These are phyloP conservation scores for Hydrozoanthus gracilis DNA, from an alignment of 92 coral and sea anemone species.

Conservation along the genomic window DNA sequence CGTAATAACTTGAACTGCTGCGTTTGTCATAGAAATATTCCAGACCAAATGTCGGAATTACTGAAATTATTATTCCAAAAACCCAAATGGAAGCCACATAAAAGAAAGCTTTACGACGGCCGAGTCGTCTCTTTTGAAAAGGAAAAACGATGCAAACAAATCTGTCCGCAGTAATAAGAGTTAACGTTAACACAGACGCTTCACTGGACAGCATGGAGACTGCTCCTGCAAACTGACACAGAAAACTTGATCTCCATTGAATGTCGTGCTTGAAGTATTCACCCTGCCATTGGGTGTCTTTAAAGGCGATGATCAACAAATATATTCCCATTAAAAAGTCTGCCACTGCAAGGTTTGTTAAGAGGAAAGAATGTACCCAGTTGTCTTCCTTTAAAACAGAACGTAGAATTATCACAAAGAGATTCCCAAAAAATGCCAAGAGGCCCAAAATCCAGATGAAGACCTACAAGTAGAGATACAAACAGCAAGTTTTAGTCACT, in stretches of 20 bases:
- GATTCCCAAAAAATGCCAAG: constrained; percentile 79
- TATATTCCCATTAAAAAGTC: constrained; percentile 89
- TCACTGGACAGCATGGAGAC: constrained; percentile 87
- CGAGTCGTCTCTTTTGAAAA: constrained; percentile 56
- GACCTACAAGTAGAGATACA: constrained; percentile 19
- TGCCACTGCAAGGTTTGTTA: constrained; percentile 84
- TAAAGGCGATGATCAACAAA: constrained; percentile 74
- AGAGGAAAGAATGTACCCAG: constrained; percentile 76
- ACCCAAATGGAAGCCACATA: constrained; percentile 54
- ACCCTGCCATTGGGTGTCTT: constrained; percentile 76
- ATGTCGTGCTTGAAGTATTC: constrained; percentile 87
- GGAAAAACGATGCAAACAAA: constrained; percentile 82
- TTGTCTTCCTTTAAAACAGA: constrained; percentile 70
- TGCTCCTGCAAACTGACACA: constrained; percentile 77
- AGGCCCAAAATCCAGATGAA: constrained; percentile 90
- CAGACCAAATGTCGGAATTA: constrained; percentile 60
- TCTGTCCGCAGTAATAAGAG: constrained; percentile 86
- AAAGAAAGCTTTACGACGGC: constrained; percentile 16
- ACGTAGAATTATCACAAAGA: constrained; percentile 76
- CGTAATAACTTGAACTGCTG: constrained; percentile 72
- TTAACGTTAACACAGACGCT: constrained; percentile 77
- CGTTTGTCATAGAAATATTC: constrained; percentile 68
- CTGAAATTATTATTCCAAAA: constrained; percentile 60
- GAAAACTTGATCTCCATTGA: constrained; percentile 77
- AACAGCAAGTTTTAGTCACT: no score